These are phyloP conservation scores for Crepidodera aurea DNA, from an alignment of 2,888 invertebrate species.

Conservation along the genomic window DNA sequence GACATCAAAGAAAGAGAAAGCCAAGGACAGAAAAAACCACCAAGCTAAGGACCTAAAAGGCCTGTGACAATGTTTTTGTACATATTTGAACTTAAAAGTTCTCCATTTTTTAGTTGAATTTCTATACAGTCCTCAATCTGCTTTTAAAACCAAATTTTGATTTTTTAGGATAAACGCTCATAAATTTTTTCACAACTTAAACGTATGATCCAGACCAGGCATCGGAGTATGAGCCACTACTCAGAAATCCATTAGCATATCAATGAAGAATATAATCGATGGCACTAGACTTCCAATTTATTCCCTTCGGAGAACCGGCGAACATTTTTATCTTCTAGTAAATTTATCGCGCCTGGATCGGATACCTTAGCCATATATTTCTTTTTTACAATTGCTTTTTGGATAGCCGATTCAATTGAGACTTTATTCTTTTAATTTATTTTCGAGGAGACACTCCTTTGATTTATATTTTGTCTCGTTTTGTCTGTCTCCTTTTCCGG, in stretches of 20 bases:
- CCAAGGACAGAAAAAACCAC: no score
- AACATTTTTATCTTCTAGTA: slow-evolving; percentile 55
- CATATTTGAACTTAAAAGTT: no score
- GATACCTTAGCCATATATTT: slow-evolving; percentile 54
- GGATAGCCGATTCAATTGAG: slow-evolving; percentile 40
- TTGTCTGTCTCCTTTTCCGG: slow-evolving; percentile 4
- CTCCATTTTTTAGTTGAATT: no score
- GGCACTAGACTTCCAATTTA: slow-evolving; percentile 55
- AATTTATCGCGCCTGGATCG: slow-evolving; percentile 56
- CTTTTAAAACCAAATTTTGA: no score
- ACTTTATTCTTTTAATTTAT: slow-evolving; percentile 37
- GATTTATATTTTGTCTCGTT: slow-evolving; percentile 26
- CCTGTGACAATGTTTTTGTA: no score
- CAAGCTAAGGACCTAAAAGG: no score
- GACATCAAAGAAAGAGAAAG: no score
- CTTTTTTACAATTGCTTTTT: slow-evolving; percentile 55
- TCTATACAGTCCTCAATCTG: no score
- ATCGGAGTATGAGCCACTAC: slow-evolving; percentile 1
- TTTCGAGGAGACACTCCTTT: slow-evolving; percentile 25
- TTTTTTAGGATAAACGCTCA: no score
- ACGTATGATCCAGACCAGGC: no score
- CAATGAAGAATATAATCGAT: slow-evolving; percentile 54
- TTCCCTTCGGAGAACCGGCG: slow-evolving; percentile 51
- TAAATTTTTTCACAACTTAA: no score
- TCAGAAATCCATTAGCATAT: slow-evolving; percentile 47